Evolutionary conservation across 2,113 vertebrate species (phyloP).

Genomic region (Haplochromis burtoni): DNA sequence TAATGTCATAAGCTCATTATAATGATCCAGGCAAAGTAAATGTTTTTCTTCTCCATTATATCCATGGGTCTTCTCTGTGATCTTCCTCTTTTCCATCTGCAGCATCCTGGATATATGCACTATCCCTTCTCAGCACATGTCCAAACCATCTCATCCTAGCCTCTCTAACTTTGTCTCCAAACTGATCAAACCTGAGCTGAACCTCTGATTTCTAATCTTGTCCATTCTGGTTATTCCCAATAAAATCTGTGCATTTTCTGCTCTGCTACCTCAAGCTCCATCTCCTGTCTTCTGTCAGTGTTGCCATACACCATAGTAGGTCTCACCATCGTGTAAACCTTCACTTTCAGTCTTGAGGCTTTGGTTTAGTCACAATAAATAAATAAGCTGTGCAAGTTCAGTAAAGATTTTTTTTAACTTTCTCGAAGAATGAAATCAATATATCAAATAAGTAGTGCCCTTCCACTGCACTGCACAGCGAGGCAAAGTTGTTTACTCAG

Average conservation of each 20-base stretch:
- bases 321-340: background rate
- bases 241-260: background rate
- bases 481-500: background rate
- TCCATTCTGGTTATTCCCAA: background rate
- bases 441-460: background rate
- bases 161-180: background rate
- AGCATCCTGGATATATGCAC: background rate
- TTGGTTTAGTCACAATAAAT: background rate
- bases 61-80: background rate
- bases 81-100: background rate
- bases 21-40: background rate
- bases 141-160: background rate
- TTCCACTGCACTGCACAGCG: background rate
- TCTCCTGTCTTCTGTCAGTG: background rate
- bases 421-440: background rate
- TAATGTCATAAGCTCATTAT: background rate
- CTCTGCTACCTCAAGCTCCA: background rate
- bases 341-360: background rate
- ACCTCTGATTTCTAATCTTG: background rate
- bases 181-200: background rate
- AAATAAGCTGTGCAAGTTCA: background rate
- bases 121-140: background rate
- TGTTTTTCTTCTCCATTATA: background rate
- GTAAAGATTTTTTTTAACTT: background rate
- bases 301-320: background rate